phyloP scores from a whole-genome alignment of 2,113 vertebrate species.

The Myiagra hebetior region DNA sequence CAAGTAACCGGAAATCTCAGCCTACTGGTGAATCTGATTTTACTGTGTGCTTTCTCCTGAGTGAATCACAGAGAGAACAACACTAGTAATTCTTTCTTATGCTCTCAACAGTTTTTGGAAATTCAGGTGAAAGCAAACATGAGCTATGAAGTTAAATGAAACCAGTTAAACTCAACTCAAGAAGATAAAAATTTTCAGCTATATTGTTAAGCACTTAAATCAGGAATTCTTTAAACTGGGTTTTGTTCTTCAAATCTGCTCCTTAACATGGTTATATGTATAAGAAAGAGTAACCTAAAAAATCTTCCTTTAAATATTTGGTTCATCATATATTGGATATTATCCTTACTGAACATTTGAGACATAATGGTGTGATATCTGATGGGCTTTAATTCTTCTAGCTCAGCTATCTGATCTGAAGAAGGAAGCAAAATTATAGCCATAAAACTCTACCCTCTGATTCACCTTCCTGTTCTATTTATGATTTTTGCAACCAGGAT shows the following conservation, averaged over 20 bases:
- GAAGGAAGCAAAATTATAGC: constrained; percentile 46
- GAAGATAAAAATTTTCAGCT: not conserved
- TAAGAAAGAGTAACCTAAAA: not conserved
- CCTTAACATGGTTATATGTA: not conserved
- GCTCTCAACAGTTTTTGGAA: not conserved
- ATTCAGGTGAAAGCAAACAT: not conserved
- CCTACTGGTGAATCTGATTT: constrained; percentile 16
- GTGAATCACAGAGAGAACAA: not conserved
- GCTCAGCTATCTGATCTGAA: constrained; percentile 38
- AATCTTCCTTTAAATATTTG: not conserved
- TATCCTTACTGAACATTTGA: not conserved
- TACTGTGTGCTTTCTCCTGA: not conserved
- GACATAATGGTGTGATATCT: not conserved
- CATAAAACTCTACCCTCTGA: constrained; percentile 36
- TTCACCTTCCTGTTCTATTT: constrained; percentile 68
- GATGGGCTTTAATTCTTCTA: constrained; percentile 28
- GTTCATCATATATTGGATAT: not conserved
- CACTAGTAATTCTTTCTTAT: not conserved
- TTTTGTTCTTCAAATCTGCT: not conserved
- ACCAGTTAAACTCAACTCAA: not conserved
- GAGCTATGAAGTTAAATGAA: not conserved
- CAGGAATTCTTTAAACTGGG: not conserved
- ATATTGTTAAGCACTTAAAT: not conserved
- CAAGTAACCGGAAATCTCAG: not conserved
- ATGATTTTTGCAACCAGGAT: constrained; percentile 45